Conservation (phyloP, 2,888 invertebrate genomes). For the Ephialtes manifestator region DNA sequence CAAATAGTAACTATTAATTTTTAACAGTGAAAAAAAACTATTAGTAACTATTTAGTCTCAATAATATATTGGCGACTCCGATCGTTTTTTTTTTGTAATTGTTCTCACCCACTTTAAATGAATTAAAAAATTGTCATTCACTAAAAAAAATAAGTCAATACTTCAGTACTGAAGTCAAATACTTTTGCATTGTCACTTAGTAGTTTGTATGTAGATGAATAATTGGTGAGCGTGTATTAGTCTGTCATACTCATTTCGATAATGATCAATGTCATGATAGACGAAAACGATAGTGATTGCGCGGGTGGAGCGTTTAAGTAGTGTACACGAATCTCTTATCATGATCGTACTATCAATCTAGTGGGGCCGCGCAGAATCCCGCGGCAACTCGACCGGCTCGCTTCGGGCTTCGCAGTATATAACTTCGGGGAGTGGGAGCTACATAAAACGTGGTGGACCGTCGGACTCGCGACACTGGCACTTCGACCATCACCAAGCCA, state of each 20-base stretch:
- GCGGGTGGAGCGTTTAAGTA: background rate
- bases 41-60: too few species aligned
- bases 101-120: too few species aligned
- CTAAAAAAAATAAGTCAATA: background rate
- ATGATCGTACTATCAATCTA: slow-evolving; percentile 53
- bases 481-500: slow-evolving; percentile 71
- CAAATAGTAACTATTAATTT: too few species aligned
- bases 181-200: background rate
- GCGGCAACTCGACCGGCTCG: slow-evolving; percentile 44
- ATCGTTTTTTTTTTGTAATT: too few species aligned
- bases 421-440: slow-evolving; percentile 69
- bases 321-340: slow-evolving; percentile 55
- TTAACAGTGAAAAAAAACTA: too few species aligned
- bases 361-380: slow-evolving; percentile 63
- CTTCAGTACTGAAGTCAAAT: background rate
- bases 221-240: background rate
- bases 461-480: slow-evolving; percentile 75
- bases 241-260: background rate
- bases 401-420: slow-evolving; percentile 55
- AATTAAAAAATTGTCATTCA: too few species aligned
- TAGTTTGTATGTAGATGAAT: background rate
- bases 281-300: background rate
- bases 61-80: too few species aligned
- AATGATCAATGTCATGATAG: slow-evolving; percentile 5
- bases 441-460: slow-evolving; percentile 74